Percentiles rank a stretch among this genome's conserved stretches.
Conservation (phyloP, 2,888 invertebrate species). For the Leptinotarsa haldemani region DNA sequence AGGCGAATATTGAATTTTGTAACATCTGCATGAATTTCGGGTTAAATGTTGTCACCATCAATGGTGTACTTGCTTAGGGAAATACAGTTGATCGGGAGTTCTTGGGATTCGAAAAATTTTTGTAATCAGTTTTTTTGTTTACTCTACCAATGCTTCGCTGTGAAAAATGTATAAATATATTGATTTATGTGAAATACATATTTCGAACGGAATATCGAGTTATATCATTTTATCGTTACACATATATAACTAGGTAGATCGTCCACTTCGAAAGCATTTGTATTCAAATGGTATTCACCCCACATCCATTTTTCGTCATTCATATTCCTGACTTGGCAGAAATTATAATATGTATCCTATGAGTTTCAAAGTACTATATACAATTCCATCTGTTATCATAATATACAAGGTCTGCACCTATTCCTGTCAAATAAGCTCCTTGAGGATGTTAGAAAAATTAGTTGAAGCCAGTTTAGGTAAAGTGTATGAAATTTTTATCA, state of each 20-base stretch:
- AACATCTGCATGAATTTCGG: not conserved
- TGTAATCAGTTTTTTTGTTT: not conserved
- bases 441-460: too few relatives aligned
- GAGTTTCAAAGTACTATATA: not conserved
- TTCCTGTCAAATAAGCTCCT: too few relatives aligned
- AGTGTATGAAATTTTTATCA: too few relatives aligned
- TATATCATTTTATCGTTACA: not conserved
- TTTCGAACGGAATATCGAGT: not conserved
- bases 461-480: too few relatives aligned
- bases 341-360: not conserved
- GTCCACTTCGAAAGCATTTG: not conserved
- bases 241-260: not conserved
- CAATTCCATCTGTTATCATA: too few relatives aligned
- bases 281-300: not conserved
- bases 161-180: not conserved
- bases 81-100: not conserved
- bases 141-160: not conserved
- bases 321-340: not conserved
- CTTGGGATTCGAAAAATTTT: not conserved
- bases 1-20: not conserved
- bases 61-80: not conserved
- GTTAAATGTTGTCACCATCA: too few relatives aligned
- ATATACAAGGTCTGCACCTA: too few relatives aligned
- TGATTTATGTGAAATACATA: not conserved
- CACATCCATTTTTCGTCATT: not conserved